phyloP scores from a whole-genome alignment of 30 jellyfish, hydroid and myxozoan genomes.

The Hydractinia echinata region DNA sequence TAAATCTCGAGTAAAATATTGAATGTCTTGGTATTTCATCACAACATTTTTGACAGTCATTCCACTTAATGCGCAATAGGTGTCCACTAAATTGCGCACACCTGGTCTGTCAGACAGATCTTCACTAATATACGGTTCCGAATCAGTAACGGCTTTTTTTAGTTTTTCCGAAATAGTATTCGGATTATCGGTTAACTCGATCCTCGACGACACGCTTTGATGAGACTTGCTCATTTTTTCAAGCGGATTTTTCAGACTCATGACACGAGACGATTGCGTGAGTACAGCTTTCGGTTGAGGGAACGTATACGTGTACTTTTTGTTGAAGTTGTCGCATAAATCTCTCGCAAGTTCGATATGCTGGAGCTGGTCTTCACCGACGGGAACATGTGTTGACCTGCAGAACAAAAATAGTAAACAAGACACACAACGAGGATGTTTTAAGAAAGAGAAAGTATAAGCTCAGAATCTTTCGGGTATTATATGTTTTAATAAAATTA shows the following conservation, averaged over 20 bases:
- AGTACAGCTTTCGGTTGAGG: constrained; percentile 66
- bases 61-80: constrained; percentile 40
- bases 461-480: too few relatives aligned
- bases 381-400: constrained; percentile 89
- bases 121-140: constrained; percentile 48
- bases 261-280: constrained; percentile 55
- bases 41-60: constrained; percentile 23
- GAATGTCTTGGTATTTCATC: constrained; percentile 24
- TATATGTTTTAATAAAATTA: too few relatives aligned
- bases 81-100: constrained; percentile 59
- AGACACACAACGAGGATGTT: not conserved
- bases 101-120: constrained; percentile 66
- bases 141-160: constrained; percentile 78
- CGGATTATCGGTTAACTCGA: constrained; percentile 58
- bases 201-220: constrained; percentile 47
- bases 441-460: not conserved
- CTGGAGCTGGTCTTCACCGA: constrained; percentile 87
- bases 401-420: not conserved
- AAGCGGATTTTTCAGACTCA: constrained; percentile 66
- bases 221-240: constrained; percentile 89
- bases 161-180: constrained; percentile 46
- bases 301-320: constrained; percentile 42
- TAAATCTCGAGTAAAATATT: constrained; percentile 48
- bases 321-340: constrained; percentile 58
- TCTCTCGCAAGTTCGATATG: constrained; percentile 83